A percentile compares a stretch with the other conserved stretches of the same genome.
Conservation (phyloP, 2,113 vertebrate genomes). For the Hystrix brachyura region DNA sequence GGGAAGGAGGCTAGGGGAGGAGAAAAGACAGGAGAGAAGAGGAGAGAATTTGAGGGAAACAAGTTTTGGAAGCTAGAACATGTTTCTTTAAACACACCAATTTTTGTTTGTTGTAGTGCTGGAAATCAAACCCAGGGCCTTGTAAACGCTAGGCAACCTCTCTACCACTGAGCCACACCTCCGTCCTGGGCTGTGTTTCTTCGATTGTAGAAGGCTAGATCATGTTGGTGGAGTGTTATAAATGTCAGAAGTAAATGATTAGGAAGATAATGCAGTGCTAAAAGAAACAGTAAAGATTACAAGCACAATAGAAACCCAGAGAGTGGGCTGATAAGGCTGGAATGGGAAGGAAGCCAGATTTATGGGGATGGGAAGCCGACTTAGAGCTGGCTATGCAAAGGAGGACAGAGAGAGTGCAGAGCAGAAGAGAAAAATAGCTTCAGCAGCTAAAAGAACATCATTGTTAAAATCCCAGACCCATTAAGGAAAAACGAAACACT, state of each 20-base stretch:
- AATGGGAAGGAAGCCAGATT: not conserved
- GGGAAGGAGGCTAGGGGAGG: not conserved
- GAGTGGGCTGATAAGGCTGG: not conserved
- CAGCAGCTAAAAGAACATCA: not conserved
- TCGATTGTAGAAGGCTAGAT: not conserved
- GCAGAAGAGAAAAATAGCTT: not conserved
- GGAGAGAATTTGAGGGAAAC: not conserved
- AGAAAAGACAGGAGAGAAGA: not conserved
- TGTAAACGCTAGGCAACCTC: not conserved
- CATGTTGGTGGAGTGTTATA: not conserved
- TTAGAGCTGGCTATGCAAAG: not conserved
- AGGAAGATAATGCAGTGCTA: not conserved
- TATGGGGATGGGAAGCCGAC: accelerated
- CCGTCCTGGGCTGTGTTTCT: not conserved
- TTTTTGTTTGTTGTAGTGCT: not conserved
- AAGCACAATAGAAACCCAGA: not conserved
- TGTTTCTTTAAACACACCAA: not conserved
- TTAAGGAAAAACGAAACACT: not conserved
- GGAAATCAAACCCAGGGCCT: not conserved
- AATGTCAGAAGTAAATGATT: not conserved
- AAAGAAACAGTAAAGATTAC: not conserved
- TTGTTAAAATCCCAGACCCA: not conserved
- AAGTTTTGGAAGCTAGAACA: not conserved
- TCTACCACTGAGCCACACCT: not conserved
- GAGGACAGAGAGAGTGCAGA: too few relatives aligned